phyloP scores from a whole-genome alignment of 2,113 vertebrate species.

The Ginglymostoma cirratum region DNA sequence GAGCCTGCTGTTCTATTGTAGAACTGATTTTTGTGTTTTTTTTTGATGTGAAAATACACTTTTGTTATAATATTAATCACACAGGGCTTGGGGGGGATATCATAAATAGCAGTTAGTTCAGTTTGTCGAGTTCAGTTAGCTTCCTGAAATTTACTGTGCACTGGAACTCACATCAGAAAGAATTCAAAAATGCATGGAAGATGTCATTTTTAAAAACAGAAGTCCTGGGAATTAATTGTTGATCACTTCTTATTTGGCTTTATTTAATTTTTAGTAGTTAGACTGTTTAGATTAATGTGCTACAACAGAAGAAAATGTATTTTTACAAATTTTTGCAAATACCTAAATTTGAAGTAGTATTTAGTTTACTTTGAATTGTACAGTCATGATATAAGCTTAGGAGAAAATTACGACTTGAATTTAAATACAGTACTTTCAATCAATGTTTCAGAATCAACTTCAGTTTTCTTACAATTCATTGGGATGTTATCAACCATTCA shows the following conservation, averaged over 20 bases:
- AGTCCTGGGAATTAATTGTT: not conserved
- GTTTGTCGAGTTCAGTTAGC: not conserved
- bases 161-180: not conserved
- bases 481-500: not conserved
- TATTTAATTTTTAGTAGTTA: conserved; percentile 12
- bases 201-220: too few species aligned
- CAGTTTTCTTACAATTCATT: not conserved
- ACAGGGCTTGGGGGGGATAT: not conserved
- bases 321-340: not conserved
- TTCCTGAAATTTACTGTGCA: not conserved
- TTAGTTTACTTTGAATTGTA: not conserved
- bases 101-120: not conserved
- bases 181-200: too few species aligned
- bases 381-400: not conserved
- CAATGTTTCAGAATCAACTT: not conserved
- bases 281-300: not conserved
- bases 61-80: not conserved
- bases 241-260: not conserved
- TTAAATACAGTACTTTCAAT: not conserved
- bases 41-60: not conserved
- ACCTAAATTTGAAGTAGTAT: not conserved
- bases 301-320: not conserved
- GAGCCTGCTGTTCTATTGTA: not conserved
- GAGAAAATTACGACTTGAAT: not conserved
- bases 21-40: not conserved